Base-by-base conservation (phyloP, 2,797 vertebrate genomes). In the Onychomys arenicola region DNA sequence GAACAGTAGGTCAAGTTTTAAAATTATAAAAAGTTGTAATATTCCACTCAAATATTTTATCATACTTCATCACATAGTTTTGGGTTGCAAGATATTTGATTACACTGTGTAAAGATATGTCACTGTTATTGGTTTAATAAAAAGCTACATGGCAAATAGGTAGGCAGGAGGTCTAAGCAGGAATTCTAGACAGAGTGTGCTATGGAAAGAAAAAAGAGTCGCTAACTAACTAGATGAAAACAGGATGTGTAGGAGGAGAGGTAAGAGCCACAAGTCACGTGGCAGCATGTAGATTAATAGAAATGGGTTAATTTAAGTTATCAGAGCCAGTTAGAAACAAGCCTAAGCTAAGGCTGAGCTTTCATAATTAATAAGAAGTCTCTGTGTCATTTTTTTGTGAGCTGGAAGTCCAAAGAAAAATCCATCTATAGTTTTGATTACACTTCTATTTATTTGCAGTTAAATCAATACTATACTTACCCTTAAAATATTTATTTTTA, bases 391-490 rank as follows among this genome's bases (percentile, higher is more conserved):
- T 43, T 63, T 75, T 40, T 43, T 40, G 34, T 43, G 71, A 43
- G 37, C 37, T 75, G 71, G 23, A 23, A 43, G 71, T 23, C 69
- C 37, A 75, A 75, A 75, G 71, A 43, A 75, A 25, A 75, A 43
- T 73, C 23, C 23, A 25, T 43, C 71, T 75, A 86, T 1, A 87
- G 69, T 86, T 95, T 92, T 92, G 69, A 81, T 76, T 40, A 92
- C 3, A 59, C 25, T 94, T 86, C 12, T 80, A n/a, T 87, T 81
- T 94, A 84, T 61, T 8, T 84, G 21, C 29, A 96, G 32, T 90
- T 95, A 96, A 96, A 75, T 75, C 75, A 91, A 84, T 25, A 67
- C 55, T 90, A 95, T 89, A 89, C 46, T 69, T 93, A 57, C 91
- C 88, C 73, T 65, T 85, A 80, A 57, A 77, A 61, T 37, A 4